Conservation (phyloP, 2,888 invertebrate species). For the Reticulitermes lucifugus region DNA sequence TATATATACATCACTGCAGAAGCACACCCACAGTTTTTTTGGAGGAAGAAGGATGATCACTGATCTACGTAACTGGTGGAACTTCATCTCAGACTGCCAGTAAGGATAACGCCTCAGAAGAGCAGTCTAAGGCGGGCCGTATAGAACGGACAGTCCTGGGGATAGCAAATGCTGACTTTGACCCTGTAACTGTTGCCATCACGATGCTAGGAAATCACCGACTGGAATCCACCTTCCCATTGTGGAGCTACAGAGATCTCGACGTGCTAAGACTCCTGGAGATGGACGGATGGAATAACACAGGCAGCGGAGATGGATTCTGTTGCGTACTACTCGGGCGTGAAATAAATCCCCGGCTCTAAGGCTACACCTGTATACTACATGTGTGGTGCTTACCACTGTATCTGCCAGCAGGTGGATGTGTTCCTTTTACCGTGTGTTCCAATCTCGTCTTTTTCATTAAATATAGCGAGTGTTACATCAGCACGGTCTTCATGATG, state of each 20-base stretch:
- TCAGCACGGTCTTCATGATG: too few species aligned
- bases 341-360: background rate
- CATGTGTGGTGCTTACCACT: background rate
- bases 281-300: background rate
- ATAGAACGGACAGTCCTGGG: background rate
- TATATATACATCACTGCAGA: background rate
- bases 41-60: background rate
- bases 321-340: background rate
- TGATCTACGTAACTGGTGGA: background rate
- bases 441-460: too few species aligned
- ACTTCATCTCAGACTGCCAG: background rate
- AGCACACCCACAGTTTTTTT: background rate
- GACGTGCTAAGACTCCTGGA: constrained; percentile 39
- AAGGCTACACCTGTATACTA: background rate
- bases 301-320: background rate
- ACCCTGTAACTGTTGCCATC: constrained; percentile 10
- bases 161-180: background rate
- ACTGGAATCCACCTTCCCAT: constrained; percentile 17
- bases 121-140: background rate
- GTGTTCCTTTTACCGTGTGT: background rate
- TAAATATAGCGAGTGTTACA: background rate
- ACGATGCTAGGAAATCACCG: constrained; percentile 27
- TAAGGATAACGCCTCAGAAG: background rate
- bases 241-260: background rate
- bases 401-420: background rate